Conservation (phyloP, 2,113 vertebrate genomes). For the Grus americana region DNA sequence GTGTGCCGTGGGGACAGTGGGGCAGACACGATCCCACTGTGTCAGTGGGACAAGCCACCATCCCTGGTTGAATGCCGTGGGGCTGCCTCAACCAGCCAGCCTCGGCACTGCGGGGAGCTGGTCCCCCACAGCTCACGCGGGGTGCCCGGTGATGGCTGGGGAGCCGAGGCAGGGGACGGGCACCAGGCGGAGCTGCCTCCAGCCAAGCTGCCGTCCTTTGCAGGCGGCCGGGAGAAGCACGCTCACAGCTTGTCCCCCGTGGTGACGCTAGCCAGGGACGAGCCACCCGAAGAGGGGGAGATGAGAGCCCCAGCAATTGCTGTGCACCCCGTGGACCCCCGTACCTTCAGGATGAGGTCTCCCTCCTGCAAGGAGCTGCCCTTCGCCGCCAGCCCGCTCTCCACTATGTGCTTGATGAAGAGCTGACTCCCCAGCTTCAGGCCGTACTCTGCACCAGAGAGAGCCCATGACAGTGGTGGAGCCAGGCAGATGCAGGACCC, state of each 20-base stretch:
- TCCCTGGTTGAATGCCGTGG: fast-evolving
- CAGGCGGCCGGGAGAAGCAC: neutral
- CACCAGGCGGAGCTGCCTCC: neutral
- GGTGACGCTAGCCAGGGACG: fast-evolving
- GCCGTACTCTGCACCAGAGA: conserved; percentile 85
- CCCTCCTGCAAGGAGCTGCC: conserved; percentile 87
- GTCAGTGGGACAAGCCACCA: neutral
- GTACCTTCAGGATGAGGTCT: conserved; percentile 94
- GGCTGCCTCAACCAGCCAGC: neutral
- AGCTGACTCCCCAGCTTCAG: conserved; percentile 96
- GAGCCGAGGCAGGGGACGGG: neutral
- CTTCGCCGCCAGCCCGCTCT: conserved; percentile 85
- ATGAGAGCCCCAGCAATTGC: neutral
- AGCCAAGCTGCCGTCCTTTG: neutral
- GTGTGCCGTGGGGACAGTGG: fast-evolving
- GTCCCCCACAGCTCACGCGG: fast-evolving
- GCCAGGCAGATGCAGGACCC: neutral
- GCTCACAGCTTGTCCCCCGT: neutral
- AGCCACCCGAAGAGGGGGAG: neutral
- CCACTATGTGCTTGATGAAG: conserved; percentile 95
- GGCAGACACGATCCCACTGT: fast-evolving
- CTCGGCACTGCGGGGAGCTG: fast-evolving
- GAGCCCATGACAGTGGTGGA: fast-evolving
- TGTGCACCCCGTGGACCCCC: fast-evolving
- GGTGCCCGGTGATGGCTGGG: no score